Conservation (phyloP, 35 echinoderm and acorn worm genomes). For the Hemicentrotus pulcherrimus region DNA sequence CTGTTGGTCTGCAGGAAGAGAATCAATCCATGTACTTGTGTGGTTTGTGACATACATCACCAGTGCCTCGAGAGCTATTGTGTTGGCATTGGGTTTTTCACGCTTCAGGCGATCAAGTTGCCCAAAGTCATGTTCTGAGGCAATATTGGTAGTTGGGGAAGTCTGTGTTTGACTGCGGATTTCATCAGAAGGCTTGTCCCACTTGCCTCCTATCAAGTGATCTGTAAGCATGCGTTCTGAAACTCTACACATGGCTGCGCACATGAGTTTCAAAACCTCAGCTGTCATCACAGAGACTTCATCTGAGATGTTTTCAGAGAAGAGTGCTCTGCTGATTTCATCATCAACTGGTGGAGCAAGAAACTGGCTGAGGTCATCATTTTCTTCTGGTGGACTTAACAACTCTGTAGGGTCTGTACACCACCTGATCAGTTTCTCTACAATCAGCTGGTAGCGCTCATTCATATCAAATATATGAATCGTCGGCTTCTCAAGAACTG, state of each 20-base stretch:
- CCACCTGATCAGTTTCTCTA: constrained; percentile 54
- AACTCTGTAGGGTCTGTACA: constrained; percentile 39
- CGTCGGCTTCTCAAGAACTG: not conserved
- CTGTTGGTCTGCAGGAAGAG: constrained; percentile 47
- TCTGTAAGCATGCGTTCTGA: constrained; percentile 52
- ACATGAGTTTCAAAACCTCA: constrained; percentile 51
- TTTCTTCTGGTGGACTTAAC: constrained; percentile 36
- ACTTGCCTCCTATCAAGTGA: constrained; percentile 41
- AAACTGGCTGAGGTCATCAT: constrained; percentile 43
- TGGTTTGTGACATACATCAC: constrained; percentile 67
- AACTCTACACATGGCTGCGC: constrained; percentile 42
- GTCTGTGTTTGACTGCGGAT: constrained; percentile 37
- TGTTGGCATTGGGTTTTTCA: constrained; percentile 54
- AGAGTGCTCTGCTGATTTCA: constrained; percentile 44
- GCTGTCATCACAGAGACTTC: constrained; percentile 38
- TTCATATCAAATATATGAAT: constrained; percentile 64
- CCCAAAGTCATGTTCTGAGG: constrained; percentile 60
- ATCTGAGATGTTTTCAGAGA: not conserved
- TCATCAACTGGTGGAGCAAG: constrained; percentile 40
- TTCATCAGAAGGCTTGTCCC: constrained; percentile 41
- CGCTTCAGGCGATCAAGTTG: constrained; percentile 15
- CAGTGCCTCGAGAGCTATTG: constrained; percentile 53
- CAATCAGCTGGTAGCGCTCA: constrained; percentile 34
- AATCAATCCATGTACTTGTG: constrained; percentile 44
- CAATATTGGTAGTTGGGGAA: constrained; percentile 55